Evolutionary conservation across 1,140 invertebrate genomes (phyloP).

Genomic region (Drosophila suzukii): DNA sequence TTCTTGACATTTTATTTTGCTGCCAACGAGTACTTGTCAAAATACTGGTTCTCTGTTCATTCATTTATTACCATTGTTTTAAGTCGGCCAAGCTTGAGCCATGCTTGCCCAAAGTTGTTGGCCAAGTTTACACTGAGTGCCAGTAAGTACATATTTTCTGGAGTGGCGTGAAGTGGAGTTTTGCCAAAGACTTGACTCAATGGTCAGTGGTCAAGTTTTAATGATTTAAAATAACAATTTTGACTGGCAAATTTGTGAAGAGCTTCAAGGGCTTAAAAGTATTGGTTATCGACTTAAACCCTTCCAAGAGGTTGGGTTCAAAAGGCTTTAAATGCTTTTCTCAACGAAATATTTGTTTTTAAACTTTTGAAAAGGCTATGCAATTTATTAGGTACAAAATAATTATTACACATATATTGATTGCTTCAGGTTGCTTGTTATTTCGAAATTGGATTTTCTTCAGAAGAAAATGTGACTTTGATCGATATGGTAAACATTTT

Average conservation of each 20-base stretch:
- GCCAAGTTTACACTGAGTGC: constrained; percentile 15
- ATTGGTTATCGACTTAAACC: neutral
- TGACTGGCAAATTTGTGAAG: neutral
- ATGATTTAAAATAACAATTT: constrained; percentile 14
- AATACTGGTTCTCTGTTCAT: constrained; percentile 64
- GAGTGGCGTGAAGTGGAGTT: constrained; percentile 13
- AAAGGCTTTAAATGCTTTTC: neutral
- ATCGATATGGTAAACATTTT: constrained; percentile 19
- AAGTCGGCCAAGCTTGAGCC: constrained; percentile 38
- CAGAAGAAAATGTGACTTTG: constrained; percentile 16
- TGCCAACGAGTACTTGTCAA: constrained; percentile 69
- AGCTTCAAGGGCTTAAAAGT: neutral
- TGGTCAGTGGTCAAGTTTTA: constrained; percentile 10
- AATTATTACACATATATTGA: no score
- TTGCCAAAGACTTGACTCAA: neutral
- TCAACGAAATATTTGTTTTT: no score
- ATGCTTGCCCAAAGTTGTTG: constrained; percentile 61
- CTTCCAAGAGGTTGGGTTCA: neutral
- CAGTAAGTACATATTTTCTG: neutral
- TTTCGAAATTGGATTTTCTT: neutral
- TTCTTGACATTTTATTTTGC: constrained; percentile 66
- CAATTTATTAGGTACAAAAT: neutral
- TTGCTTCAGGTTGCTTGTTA: no score
- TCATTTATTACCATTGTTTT: constrained; percentile 65
- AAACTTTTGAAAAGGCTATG: neutral